Evolutionary conservation across 2,113 vertebrate genomes (phyloP), one percentile per base, ranked within the genome.

Genomic region (Hemiprocne comata): DNA sequence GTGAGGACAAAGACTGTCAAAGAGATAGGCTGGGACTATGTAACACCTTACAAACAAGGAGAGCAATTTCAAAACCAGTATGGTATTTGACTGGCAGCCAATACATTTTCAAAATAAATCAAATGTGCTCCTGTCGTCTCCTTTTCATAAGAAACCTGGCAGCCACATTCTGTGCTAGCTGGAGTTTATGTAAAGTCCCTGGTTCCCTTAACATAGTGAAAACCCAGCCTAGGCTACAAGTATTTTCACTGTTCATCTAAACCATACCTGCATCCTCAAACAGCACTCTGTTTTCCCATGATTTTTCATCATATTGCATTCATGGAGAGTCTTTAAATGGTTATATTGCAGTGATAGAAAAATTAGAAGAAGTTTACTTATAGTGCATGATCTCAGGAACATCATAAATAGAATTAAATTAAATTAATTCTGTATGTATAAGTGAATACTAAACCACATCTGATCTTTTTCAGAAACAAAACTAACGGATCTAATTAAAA

Each of bases 71-170:
- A 95, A 94, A 97, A 95, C 69, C 87, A 86, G 92, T 92, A 91
- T 85, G 92, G 95, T 95, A 97, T 97, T 97, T 97, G 96, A 97
- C 93, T 94, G 93, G 95, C 90, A 96, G 97, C 97, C 96, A 97
- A 81, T 88, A 85, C 81, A 86, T 93, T 95, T 94, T 94, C 92
- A 96, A 97, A 97, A 96, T 94, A 97, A 97, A 96, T 97, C 78
- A 95, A 97, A 96, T 61, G 80, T 92, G 90, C 65, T 96, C 85
- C 94, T 97, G 97, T 97, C 95, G 57, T 97, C 97, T 97, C 96
- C 95, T 97, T 94, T 96, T 97, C 97, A 97, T 97, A 97, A 97
- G 94, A 96, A 97, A 96, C 92, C 94, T 95, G 97, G 96, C 96
- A 96, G 94, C 76, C 95, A 85, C 85, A 91, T 94, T 96, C 95